Evolutionary conservation across 2,113 vertebrate genomes (phyloP).

Genomic region (Gopherus evgoodei): DNA sequence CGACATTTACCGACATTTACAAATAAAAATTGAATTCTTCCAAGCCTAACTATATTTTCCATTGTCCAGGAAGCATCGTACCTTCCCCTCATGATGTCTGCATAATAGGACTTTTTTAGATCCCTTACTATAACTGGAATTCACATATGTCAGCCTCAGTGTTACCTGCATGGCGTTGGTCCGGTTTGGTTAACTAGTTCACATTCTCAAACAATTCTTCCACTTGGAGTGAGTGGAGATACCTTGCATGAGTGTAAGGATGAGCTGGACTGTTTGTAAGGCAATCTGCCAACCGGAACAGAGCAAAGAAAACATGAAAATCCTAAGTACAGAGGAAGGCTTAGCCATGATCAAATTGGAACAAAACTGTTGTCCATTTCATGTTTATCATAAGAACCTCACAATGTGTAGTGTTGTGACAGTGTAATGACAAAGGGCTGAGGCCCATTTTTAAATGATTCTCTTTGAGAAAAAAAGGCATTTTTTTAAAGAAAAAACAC

Average conservation of each 20-base stretch:
- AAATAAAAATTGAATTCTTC: background rate
- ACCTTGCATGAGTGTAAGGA: background rate
- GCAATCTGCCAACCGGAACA: background rate
- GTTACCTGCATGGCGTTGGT: background rate
- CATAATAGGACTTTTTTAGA: background rate
- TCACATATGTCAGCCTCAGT: background rate
- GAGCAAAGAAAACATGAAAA: background rate
- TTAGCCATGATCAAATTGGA: background rate
- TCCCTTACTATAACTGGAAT: background rate
- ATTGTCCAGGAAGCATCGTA: fast-evolving
- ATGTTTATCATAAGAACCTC: background rate
- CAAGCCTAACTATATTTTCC: fast-evolving
- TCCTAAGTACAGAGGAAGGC: background rate
- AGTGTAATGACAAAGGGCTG: background rate
- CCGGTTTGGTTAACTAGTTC: background rate
- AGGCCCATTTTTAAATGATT: background rate
- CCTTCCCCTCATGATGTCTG: background rate
- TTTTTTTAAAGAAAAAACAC: background rate
- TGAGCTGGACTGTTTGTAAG: slow-evolving; percentile 21
- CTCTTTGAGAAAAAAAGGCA: background rate
- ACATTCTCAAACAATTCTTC: slow-evolving; percentile 7
- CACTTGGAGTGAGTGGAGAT: background rate
- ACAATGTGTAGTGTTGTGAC: background rate
- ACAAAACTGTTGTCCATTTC: background rate
- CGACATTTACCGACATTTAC: background rate